Percentiles rank a stretch among this genome's conserved stretches.
These are phyloP conservation scores for Pogonognathellus flavescens DNA, from an alignment of 1,140 invertebrate species.

Conservation along the genomic window DNA sequence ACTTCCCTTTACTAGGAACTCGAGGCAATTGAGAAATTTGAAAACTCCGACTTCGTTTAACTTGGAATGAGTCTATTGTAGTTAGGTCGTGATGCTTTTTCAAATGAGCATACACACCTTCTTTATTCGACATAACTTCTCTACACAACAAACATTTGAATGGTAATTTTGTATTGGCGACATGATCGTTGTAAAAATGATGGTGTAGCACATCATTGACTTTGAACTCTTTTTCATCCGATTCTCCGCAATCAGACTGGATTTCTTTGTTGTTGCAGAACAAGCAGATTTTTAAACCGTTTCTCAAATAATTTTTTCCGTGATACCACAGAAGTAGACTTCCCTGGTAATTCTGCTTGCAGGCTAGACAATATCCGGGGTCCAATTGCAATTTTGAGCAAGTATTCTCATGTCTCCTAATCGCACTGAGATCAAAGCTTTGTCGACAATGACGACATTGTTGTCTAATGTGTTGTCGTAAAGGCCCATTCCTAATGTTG, in stretches of 20 bases:
- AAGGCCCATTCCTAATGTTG: not conserved
- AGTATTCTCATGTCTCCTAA: slow-evolving; percentile 17
- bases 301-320: slow-evolving; percentile 12
- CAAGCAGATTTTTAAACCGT: not conserved
- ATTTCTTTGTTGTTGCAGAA: slow-evolving; percentile 31
- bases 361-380: slow-evolving; percentile 22
- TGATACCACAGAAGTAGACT: slow-evolving; percentile 12
- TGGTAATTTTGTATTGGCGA: not conserved
- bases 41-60: slow-evolving; percentile 21
- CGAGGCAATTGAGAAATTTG: not conserved
- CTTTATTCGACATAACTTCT: not conserved
- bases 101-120: not conserved
- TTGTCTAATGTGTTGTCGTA: slow-evolving; percentile 1
- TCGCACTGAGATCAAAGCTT: not conserved
- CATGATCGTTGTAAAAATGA: not conserved
- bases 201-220: not conserved
- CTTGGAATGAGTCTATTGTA: slow-evolving; percentile 20
- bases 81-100: slow-evolving; percentile 17
- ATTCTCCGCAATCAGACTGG: not conserved
- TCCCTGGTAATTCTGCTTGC: slow-evolving; percentile 22
- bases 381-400: slow-evolving; percentile 34
- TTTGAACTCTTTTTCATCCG: not conserved
- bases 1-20: not conserved
- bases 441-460: slow-evolving; percentile 1
- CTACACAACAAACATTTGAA: slow-evolving; percentile 8